Evolutionary conservation across 2,113 vertebrate species (phyloP).

Genomic region (Hylia prasina): DNA sequence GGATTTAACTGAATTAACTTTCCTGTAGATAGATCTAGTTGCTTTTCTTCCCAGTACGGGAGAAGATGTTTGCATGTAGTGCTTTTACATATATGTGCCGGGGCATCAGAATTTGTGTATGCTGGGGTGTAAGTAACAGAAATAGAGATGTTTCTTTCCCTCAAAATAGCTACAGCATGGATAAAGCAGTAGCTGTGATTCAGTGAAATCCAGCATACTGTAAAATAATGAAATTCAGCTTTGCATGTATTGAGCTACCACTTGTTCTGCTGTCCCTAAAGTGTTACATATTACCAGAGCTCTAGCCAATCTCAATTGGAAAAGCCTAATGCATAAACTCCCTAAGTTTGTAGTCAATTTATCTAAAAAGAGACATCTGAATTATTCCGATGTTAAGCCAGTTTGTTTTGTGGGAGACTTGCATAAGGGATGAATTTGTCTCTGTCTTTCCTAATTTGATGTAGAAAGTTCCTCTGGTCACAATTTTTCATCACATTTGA

Average conservation of each 20-base stretch:
- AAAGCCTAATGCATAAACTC: neutral
- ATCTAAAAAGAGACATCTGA: neutral
- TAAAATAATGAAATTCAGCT: neutral
- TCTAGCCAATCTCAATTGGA: neutral
- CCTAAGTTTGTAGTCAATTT: neutral
- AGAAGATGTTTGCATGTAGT: neutral
- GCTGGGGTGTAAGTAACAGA: neutral
- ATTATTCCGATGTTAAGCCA: neutral
- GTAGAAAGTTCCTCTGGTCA: neutral
- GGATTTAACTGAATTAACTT: slow-evolving; percentile 26
- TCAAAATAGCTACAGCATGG: neutral
- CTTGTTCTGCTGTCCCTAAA: neutral
- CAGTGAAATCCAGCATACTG: neutral
- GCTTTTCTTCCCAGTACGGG: neutral
- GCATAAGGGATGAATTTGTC: neutral
- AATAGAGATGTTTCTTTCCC: neutral
- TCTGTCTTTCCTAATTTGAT: neutral
- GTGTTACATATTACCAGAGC: neutral
- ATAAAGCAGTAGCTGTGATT: neutral
- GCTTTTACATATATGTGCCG: neutral
- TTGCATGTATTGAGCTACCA: neutral
- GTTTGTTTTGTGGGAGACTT: neutral
- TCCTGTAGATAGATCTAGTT: neutral
- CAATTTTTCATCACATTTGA: neutral
- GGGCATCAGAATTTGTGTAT: neutral